phyloP scores from a whole-genome alignment of 2,888 invertebrate species.

The Morpho helenor region DNA sequence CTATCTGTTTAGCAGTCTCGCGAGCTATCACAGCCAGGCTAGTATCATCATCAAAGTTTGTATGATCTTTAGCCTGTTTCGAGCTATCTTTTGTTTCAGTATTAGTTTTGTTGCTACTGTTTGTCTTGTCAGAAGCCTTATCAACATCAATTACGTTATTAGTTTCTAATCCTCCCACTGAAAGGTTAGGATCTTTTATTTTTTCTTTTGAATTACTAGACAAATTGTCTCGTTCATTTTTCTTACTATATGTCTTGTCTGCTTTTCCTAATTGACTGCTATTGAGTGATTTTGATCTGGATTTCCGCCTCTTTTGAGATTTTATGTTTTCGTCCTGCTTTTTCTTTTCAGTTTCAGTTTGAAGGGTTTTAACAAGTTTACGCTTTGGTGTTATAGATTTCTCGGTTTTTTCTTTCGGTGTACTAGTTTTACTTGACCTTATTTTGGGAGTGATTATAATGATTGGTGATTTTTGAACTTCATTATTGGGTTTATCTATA shows the following conservation, averaged over 20 bases:
- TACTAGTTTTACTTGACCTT: constrained; percentile 28
- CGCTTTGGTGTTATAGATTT: constrained; percentile 22
- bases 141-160: constrained; percentile 18
- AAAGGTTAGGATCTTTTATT: constrained; percentile 19
- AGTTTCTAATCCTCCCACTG: neutral
- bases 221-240: constrained; percentile 33
- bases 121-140: constrained; percentile 20
- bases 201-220: constrained; percentile 27
- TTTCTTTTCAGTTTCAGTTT: constrained; percentile 30
- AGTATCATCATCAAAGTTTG: constrained; percentile 52
- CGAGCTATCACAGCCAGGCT: constrained; percentile 49
- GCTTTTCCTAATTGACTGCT: constrained; percentile 27
- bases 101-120: constrained; percentile 18
- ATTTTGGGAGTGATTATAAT: constrained; percentile 29
- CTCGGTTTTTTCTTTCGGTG: constrained; percentile 28
- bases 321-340: constrained; percentile 33
- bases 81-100: constrained; percentile 27
- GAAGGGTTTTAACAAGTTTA: constrained; percentile 12
- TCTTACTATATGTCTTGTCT: constrained; percentile 23
- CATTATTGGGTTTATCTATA: constrained; percentile 11
- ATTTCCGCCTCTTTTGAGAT: constrained; percentile 40
- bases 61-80: constrained; percentile 40
- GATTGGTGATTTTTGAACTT: constrained; percentile 24
- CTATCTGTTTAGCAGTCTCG: constrained; percentile 30
- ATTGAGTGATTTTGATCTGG: constrained; percentile 46